A percentile compares a stretch with the other conserved stretches of the same genome.
Conservation (phyloP, 2,113 vertebrate genomes). For the Calonectris borealis region DNA sequence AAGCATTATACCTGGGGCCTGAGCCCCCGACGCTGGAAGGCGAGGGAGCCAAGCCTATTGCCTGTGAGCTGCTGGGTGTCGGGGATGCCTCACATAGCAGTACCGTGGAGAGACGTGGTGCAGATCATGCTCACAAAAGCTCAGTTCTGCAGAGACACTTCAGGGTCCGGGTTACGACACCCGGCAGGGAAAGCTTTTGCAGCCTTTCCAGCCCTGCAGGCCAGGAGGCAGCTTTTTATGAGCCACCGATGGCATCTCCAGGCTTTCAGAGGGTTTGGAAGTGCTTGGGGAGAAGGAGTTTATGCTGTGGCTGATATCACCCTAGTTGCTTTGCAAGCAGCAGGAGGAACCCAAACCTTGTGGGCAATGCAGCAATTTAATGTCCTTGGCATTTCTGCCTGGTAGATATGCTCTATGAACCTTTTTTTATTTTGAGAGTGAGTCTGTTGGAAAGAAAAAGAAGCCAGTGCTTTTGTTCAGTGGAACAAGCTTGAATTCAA, state of each 20-base stretch:
- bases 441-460: background rate
- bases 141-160: background rate
- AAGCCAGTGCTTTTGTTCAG: background rate
- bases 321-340: background rate
- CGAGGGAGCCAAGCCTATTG: background rate
- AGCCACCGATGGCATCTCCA: background rate
- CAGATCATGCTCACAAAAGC: background rate
- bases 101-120: fast-evolving
- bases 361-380: background rate
- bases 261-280: background rate
- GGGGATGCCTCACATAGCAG: background rate
- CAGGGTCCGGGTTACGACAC: background rate
- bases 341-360: background rate
- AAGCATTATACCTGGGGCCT: background rate
- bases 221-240: background rate
- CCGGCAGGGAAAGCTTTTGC: background rate
- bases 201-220: background rate
- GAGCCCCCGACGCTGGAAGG: background rate
- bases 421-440: background rate
- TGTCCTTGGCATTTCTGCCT: background rate
- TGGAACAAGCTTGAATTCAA: background rate
- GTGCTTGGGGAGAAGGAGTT: background rate
- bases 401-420: background rate
- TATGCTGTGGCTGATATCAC: background rate
- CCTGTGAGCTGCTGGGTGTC: background rate